These are phyloP conservation scores for Pheosia gnoma DNA, from an alignment of 2,888 invertebrate species.

Conservation along the genomic window DNA sequence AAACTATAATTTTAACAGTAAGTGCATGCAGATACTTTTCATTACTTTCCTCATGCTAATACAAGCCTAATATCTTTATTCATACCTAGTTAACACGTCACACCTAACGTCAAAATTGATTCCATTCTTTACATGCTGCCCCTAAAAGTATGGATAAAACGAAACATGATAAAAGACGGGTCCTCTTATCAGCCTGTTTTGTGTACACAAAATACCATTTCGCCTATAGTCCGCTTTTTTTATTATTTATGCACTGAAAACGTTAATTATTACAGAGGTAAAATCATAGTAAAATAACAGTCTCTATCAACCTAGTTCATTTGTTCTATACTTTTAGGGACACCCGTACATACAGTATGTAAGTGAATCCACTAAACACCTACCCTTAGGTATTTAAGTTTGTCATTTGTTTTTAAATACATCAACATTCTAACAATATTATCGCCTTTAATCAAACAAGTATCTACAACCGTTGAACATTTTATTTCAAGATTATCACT, in stretches of 20 bases:
- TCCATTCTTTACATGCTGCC: not conserved
- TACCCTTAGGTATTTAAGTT: not conserved
- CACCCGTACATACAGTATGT: not conserved
- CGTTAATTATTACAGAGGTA: no score
- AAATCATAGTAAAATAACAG: no score
- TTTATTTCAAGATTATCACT: slow-evolving; percentile 32
- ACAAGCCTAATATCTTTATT: slow-evolving; percentile 4
- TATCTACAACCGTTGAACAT: slow-evolving; percentile 36
- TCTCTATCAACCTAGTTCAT: no score
- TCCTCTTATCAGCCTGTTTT: no score
- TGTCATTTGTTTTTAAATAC: slow-evolving; percentile 3
- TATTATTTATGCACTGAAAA: no score
- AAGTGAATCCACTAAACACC: not conserved
- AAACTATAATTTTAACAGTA: not conserved
- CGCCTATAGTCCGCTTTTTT: no score
- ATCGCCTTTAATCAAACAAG: slow-evolving; percentile 39
- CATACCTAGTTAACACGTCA: not conserved
- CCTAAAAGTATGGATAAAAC: no score
- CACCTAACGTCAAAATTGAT: not conserved
- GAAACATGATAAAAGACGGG: no score
- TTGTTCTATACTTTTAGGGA: no score
- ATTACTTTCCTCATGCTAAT: not conserved
- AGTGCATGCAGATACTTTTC: not conserved
- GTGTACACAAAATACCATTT: no score
- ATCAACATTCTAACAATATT: slow-evolving; percentile 30